Conservation (phyloP, 2,888 invertebrate species). For the Brachynemurus nebulosus region DNA sequence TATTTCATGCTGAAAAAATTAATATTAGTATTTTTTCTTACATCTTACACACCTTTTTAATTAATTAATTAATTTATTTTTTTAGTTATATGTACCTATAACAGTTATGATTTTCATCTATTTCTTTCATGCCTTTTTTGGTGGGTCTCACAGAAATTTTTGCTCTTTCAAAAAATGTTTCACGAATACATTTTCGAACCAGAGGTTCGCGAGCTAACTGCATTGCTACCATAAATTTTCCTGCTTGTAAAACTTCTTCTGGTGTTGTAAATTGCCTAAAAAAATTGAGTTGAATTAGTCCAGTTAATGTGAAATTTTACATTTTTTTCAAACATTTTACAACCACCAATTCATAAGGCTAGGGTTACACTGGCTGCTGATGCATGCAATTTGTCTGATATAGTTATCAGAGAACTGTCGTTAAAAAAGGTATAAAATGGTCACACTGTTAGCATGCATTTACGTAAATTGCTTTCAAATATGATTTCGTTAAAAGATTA, state of each 20-base stretch:
- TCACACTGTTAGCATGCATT: no score
- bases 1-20: constrained; percentile 60
- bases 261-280: constrained; percentile 48
- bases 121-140: constrained; percentile 81
- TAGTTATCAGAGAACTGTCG: no score
- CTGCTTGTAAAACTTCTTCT: constrained; percentile 79
- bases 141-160: constrained; percentile 73
- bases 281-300: no score
- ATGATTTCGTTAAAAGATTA: no score
- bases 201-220: constrained; percentile 87
- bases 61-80: constrained; percentile 3
- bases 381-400: no score
- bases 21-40: constrained; percentile 5
- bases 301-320: no score
- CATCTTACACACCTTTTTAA: constrained; percentile 1
- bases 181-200: constrained; percentile 70
- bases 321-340: no score
- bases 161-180: constrained; percentile 78
- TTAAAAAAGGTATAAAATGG: no score
- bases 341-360: no score
- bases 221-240: constrained; percentile 86
- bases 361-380: no score
- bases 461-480: no score
- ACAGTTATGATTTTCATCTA: constrained; percentile 88
- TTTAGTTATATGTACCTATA: constrained; percentile 44